These are phyloP conservation scores for Netelia fuscicornis DNA, from an alignment of 2,888 invertebrate genomes.

Conservation along the genomic window DNA sequence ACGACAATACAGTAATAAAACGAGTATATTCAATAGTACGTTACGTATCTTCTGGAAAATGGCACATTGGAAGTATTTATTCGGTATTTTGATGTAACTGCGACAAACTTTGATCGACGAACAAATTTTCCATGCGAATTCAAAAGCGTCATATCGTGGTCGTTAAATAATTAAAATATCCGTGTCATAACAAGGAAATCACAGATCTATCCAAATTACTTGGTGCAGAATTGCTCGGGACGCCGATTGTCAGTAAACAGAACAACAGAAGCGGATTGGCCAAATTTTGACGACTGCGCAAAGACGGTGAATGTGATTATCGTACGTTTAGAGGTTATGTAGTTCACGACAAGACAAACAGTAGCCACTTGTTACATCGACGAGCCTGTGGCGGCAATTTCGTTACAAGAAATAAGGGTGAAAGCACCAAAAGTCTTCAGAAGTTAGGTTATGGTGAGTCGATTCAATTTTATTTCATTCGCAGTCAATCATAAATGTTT, in stretches of 20 bases:
- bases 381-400: too few relatives aligned
- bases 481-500: too few relatives aligned
- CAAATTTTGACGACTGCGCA: background rate
- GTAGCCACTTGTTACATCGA: too few relatives aligned
- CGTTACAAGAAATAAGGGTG: too few relatives aligned
- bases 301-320: background rate
- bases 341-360: background rate
- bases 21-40: background rate
- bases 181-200: background rate
- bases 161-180: background rate
- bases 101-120: background rate
- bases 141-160: background rate
- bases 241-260: background rate
- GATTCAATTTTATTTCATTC: too few relatives aligned
- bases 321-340: background rate
- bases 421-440: too few relatives aligned
- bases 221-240: background rate
- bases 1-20: background rate
- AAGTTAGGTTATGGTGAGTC: too few relatives aligned
- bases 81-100: slow-evolving; percentile 20
- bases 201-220: background rate
- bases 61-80: slow-evolving; percentile 89
- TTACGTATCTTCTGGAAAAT: slow-evolving; percentile 90
- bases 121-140: background rate
- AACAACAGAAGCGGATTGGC: background rate